phyloP scores from a whole-genome alignment of 2,797 vertebrate species.

The Sebastes trivittatus region DNA sequence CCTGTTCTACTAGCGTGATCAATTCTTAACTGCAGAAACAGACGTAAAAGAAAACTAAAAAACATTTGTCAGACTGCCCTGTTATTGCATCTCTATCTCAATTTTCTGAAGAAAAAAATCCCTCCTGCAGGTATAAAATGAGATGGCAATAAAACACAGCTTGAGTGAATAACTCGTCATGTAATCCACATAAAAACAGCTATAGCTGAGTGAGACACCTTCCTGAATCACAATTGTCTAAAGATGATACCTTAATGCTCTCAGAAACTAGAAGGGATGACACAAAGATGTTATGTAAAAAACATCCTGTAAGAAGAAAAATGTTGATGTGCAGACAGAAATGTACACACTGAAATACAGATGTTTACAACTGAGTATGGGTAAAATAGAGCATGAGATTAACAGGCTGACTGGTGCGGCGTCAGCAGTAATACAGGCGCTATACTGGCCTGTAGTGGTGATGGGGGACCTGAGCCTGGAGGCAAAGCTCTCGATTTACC shows the following conservation, averaged over 20 bases:
- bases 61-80: background rate
- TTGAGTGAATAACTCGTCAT: background rate
- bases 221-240: background rate
- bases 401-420: background rate
- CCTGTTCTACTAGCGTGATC: slow-evolving; percentile 1
- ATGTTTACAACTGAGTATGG: background rate
- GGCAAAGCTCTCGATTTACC: background rate
- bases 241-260: background rate
- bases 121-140: background rate
- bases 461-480: background rate
- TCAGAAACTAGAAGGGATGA: background rate
- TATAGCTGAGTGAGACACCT: background rate
- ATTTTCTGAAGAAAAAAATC: background rate
- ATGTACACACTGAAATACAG: background rate
- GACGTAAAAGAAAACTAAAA: slow-evolving; percentile 7
- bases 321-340: background rate
- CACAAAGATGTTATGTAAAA: background rate
- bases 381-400: background rate
- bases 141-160: slow-evolving; percentile 4
- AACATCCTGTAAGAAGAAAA: background rate
- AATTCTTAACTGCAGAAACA: background rate
- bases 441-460: background rate
- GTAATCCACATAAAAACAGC: background rate
- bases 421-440: background rate
- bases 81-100: background rate